Evolutionary conservation across 2,888 invertebrate genomes (phyloP), one percentile per base, ranked within the genome.

Genomic region (Phyllotreta striolata): DNA sequence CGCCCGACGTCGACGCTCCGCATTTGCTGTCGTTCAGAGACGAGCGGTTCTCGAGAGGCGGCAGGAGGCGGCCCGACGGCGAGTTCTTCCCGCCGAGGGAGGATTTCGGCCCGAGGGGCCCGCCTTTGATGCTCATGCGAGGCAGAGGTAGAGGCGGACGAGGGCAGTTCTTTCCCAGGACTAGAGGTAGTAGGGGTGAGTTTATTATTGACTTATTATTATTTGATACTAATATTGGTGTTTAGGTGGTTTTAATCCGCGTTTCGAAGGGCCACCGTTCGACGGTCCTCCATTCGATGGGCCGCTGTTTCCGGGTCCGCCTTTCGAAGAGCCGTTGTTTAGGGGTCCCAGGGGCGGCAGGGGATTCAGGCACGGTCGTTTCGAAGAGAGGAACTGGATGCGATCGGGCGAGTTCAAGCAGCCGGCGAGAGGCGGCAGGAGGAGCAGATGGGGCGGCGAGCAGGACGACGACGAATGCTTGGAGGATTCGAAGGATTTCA

Each of bases 271-370:
- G 9, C 74, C 70, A 55, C 74, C 74, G 12, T 76, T 76, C 58
- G 77, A 76, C n/a, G 76, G 75, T 5, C 78, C 77, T 6, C 76
- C 74, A 10, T 77, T n/a, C 71, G 73, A 55, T 70, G 67, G 65
- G 63, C 74, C 70, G 58, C 74, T 73, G 9, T 75, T 76, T 59
- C 77, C 76, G 12, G 77, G 74, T 7, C 78, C 76, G 6, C 76
- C 74, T 8, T 59, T 58, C 24, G 13, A 77, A 8, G 72, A 72
- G 47, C 70, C 64, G n/a, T 76, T 74, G 12, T 78, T 13, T 72
- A 73, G 57, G 68, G 66, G 61, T 13, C 66, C 63, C 12, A 62
- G 66, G 40, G 46, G 43, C 7, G 24, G 44, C 9, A 10, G 66
- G 73, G 63, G 71, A 70, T 43, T 65, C 64, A 38, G 67, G 61